Evolutionary conservation across 1,140 invertebrate species (phyloP), one percentile per base, ranked within the genome.

Genomic region (Tetramorium simillimum): DNA sequence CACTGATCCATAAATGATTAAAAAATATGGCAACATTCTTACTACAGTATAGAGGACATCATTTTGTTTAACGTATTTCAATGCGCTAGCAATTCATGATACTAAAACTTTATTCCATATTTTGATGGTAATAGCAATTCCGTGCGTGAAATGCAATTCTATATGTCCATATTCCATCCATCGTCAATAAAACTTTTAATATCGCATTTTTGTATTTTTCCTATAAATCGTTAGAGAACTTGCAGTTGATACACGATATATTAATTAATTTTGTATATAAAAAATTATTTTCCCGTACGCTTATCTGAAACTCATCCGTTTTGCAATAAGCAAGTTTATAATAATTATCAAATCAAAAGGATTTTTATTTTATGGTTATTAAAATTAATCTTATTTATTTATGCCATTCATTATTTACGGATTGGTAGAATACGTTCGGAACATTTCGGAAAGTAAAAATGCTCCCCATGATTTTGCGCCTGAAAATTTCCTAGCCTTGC

Each of bases 41-140:
- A 60, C 10, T 21, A 12, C 18, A 18, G 18, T 75, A 10, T 70
- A 46, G 5, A 3, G 9, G 14, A 49, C 43, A 46, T 33, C 24
- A 62, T 62, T 84, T 84, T 84, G 18, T 73, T 84, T 16, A 33
- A 9, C 21, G 14, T 49, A 40, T 53, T 65, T 69, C 46, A 28
- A n/a, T 43, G 18, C 2, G 37, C 16, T 21, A 33, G 7, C 21
- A 60, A 46, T 82, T 73, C 14, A n/a, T 49, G 21, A 51, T 51
- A 65, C 14, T 81, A 70, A 81, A 69, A 69, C 10, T 56, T 69
- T 49, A 82, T 60, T 72, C 21, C 33, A 70, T 70, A 70, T 73
- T 82, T 82, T 28, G 40, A 82, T 12, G 67, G 21, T 18, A 72
- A 65, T 21, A 51, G 37, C 37, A 82, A 60, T 82, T 43, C 7